These are phyloP conservation scores for Zosterops pallidus DNA, from an alignment of 2,113 vertebrate genomes.

Conservation along the genomic window DNA sequence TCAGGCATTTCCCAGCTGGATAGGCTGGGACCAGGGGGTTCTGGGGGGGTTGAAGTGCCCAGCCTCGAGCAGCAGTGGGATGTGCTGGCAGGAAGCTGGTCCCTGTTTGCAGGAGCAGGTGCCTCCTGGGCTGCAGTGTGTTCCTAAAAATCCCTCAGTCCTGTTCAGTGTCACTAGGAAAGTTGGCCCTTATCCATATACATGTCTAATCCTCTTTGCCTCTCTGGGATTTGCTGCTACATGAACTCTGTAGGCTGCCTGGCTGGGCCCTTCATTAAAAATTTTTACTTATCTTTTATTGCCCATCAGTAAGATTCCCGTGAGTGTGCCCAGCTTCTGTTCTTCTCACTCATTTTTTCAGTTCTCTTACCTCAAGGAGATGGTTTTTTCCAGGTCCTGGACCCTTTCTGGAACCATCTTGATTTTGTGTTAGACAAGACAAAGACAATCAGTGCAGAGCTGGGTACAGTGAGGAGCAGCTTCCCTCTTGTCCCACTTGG, in stretches of 20 bases:
- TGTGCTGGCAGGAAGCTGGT: neutral
- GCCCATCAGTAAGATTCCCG: neutral
- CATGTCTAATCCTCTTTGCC: slow-evolving; percentile 15
- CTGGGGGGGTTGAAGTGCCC: fast-evolving
- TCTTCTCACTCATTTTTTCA: neutral
- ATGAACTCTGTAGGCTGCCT: neutral
- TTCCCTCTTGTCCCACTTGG: neutral
- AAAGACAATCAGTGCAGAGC: neutral
- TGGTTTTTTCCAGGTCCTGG: neutral
- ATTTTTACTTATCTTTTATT: neutral
- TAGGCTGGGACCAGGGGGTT: fast-evolving
- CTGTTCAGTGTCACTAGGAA: neutral
- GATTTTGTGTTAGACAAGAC: neutral
- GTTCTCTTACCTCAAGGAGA: neutral
- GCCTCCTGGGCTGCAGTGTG: neutral
- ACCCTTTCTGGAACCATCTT: neutral
- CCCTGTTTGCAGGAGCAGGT: neutral
- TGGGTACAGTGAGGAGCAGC: neutral
- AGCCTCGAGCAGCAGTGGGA: neutral
- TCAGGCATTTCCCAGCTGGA: fast-evolving
- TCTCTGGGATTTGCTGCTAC: neutral
- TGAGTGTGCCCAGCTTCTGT: fast-evolving
- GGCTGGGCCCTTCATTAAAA: neutral
- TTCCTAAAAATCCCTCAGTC: neutral
- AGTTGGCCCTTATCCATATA: neutral